Percentiles rank a stretch among this genome's conserved stretches.
phyloP scores from a whole-genome alignment of 2,888 invertebrate genomes.

The Myopa testacea region DNA sequence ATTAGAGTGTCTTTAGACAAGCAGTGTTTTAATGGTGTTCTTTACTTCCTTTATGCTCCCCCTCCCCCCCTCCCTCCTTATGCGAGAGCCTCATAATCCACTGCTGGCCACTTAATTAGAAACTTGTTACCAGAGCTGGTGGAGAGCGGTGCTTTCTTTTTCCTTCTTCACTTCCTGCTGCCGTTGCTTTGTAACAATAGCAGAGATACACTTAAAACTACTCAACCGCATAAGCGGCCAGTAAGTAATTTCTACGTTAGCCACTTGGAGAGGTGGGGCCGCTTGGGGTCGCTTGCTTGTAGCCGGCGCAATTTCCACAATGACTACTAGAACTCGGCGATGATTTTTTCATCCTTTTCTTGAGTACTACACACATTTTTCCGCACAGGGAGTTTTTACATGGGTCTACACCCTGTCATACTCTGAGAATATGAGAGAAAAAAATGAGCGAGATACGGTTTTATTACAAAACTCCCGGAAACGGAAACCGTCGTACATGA shows the following conservation, averaged over 20 bases:
- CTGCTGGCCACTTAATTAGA: constrained; percentile 12
- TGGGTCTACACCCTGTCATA: not conserved
- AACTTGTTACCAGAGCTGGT: not conserved
- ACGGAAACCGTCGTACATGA: constrained; percentile 13
- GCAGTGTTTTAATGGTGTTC: too few species aligned
- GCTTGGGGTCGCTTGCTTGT: not conserved
- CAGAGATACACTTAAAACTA: constrained; percentile 31
- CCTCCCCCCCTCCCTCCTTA: not conserved
- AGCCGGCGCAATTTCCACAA: not conserved
- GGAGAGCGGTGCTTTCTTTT: not conserved
- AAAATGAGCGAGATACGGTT: not conserved
- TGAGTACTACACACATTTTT: not conserved
- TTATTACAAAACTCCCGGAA: not conserved
- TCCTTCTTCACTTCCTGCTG: not conserved
- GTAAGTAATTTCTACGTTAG: constrained; percentile 27
- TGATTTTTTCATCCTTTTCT: not conserved
- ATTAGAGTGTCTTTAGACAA: too few species aligned
- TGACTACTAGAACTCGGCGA: not conserved
- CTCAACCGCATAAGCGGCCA: constrained; percentile 34
- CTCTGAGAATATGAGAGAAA: not conserved
- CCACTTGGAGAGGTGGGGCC: constrained; percentile 1
- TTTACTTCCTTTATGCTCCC: not conserved
- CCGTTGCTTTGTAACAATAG: not conserved
- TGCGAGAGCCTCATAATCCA: not conserved
- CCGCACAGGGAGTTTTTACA: not conserved